Conservation (phyloP, 1,140 invertebrate genomes). For the Helicoverpa zea region DNA sequence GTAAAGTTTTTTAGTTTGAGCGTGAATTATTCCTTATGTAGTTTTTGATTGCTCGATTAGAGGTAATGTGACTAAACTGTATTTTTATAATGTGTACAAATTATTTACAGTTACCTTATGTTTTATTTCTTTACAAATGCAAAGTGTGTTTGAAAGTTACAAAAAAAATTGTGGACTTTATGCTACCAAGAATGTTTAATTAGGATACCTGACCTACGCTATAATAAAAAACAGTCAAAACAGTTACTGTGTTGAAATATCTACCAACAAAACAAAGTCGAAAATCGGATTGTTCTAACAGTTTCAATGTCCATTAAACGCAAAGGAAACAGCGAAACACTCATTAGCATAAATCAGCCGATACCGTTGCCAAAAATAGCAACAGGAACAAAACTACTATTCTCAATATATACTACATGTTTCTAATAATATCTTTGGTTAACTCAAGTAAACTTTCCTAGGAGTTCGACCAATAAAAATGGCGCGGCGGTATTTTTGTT, state of each 20-base stretch:
- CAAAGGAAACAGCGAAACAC: conserved; percentile 6
- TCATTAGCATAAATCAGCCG: conserved; percentile 31
- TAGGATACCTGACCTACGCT: too few species aligned
- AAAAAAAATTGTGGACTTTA: too few species aligned
- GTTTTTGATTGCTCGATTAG: too few species aligned
- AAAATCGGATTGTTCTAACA: background rate
- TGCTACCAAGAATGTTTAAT: too few species aligned
- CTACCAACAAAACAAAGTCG: background rate
- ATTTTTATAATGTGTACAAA: background rate
- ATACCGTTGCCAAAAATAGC: conserved; percentile 33
- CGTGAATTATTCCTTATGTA: too few species aligned
- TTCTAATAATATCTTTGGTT: conserved; percentile 26
- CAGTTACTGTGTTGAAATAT: background rate
- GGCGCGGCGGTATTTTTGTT: conserved; percentile 5
- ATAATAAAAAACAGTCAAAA: too few species aligned
- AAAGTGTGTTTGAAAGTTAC: too few species aligned
- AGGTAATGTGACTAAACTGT: background rate
- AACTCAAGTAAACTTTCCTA: conserved; percentile 16
- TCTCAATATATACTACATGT: conserved; percentile 22
- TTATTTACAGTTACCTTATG: too few species aligned
- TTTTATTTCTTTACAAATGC: too few species aligned
- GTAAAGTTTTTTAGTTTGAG: background rate
- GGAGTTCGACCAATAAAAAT: conserved; percentile 27
- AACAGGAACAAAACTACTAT: conserved; percentile 32
- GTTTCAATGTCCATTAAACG: background rate